A percentile compares a stretch with the other conserved stretches of the same genome.
phyloP scores from a whole-genome alignment of 2,113 vertebrate genomes.

The Elephantulus edwardii region DNA sequence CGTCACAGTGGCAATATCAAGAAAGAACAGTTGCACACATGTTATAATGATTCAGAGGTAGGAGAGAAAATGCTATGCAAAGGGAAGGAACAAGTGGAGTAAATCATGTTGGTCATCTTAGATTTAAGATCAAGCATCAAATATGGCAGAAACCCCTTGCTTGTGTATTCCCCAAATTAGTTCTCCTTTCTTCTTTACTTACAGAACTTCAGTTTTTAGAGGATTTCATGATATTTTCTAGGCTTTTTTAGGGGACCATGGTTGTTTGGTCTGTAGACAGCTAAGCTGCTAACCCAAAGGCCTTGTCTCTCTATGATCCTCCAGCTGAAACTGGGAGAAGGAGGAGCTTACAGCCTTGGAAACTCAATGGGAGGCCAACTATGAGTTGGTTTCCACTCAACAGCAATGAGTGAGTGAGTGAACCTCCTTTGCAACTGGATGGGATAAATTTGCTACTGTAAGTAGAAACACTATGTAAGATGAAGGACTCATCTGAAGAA shows the following conservation, averaged over 20 bases:
- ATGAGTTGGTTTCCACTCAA: too few relatives aligned
- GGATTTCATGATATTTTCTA: too few relatives aligned
- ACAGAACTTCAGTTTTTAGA: background rate
- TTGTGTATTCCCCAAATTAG: background rate
- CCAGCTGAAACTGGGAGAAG: too few relatives aligned
- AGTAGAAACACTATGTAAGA: background rate
- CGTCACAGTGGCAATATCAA: background rate
- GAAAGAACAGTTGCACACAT: background rate
- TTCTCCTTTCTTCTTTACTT: background rate
- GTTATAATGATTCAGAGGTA: background rate
- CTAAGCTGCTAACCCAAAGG: too few relatives aligned
- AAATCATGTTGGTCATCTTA: background rate
- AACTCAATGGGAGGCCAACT: too few relatives aligned
- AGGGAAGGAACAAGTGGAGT: background rate
- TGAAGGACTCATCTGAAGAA: background rate
- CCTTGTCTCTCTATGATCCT: too few relatives aligned
- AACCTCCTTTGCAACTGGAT: background rate
- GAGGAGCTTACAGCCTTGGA: too few relatives aligned
- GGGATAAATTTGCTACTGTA: background rate
- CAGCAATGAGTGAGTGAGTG: too few relatives aligned
- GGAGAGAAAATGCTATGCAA: background rate
- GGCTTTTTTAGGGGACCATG: too few relatives aligned
- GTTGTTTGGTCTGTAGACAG: too few relatives aligned
- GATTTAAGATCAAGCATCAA: background rate
- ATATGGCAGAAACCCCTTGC: background rate